Evolutionary conservation across 2,888 invertebrate species (phyloP), one percentile per base, ranked within the genome.

Genomic region (Liopterus haemorrhoidalis): DNA sequence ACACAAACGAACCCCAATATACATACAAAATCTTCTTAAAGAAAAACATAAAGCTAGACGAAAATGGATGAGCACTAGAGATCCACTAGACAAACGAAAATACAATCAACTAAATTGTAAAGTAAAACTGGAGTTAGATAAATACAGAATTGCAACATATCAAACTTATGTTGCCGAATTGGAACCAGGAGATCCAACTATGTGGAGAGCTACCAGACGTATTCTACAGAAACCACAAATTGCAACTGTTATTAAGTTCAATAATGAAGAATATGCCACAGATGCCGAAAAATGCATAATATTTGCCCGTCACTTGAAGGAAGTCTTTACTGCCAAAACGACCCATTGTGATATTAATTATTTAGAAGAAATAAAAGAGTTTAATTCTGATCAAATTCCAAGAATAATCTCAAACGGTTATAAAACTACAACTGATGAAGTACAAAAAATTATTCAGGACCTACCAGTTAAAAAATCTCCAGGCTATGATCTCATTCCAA

Each of bases 381-480:
- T 11, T 15, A 14, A 37, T 19, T 8, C 14, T 15, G 25, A 37
- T 11, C 14, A 24, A 11, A 9, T 21, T 21, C 11, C 5, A 5
- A 8, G 9, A 11, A 33, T 20, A 9, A 33, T 9, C 5, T 19
- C 12, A 5, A n/a, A 33, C 9, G 2, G 3, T 20, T n/a, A 33
- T 19, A 16, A 37, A 37, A 24, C 37, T 6, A 24, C 37, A 24
- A 21, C 24, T n/a, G 22, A 15, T 16, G 37, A 37, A 37, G 14
- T 37, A 11, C 37, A 37, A 3, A 4, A 19, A 19, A 8, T 35
- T 11, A 35, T 35, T 21, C 35, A 35, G 5, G 21, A 20, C 35
- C 21, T 35, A 35, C 37, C 37, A 12, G 25, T 16, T 14, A 38
- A 27, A 38, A 38, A 27, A 38, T 9, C 38, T 6, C 38, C 27